These are phyloP conservation scores for Ambastaia sidthimunki DNA, from an alignment of 2,797 vertebrate species.

Conservation along the genomic window DNA sequence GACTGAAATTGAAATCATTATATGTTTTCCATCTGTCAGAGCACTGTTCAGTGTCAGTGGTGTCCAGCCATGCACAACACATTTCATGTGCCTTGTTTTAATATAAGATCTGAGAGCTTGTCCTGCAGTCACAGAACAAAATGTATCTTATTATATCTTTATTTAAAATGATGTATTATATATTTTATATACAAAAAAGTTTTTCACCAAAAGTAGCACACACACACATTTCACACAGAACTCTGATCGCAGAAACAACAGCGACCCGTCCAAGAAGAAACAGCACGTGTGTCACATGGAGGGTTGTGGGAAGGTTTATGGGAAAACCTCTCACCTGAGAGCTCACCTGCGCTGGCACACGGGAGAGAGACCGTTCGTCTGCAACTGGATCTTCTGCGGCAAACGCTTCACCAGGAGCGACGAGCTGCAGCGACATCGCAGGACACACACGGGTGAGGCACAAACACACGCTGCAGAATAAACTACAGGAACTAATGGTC, in stretches of 20 bases:
- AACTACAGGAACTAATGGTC: background rate
- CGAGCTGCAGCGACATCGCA: slow-evolving; percentile 95
- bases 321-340: slow-evolving; percentile 97
- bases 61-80: too few species aligned
- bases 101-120: too few species aligned
- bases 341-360: slow-evolving; percentile 99
- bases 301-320: slow-evolving; percentile 98
- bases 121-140: too few species aligned
- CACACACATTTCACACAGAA: background rate
- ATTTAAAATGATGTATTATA: too few species aligned
- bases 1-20: too few species aligned
- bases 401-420: slow-evolving; percentile 97
- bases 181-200: too few species aligned
- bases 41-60: too few species aligned
- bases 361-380: slow-evolving; percentile 96
- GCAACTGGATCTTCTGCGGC: slow-evolving; percentile 99
- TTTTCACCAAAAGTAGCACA: too few species aligned
- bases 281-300: slow-evolving; percentile 99
- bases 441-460: slow-evolving; percentile 93
- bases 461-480: background rate
- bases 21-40: too few species aligned
- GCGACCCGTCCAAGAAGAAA: slow-evolving; percentile 97
- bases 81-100: too few species aligned
- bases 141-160: too few species aligned
- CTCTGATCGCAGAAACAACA: slow-evolving; percentile 82